These are phyloP conservation scores for Drosophila rellima DNA, from an alignment of 2,888 invertebrate species.

Conservation along the genomic window DNA sequence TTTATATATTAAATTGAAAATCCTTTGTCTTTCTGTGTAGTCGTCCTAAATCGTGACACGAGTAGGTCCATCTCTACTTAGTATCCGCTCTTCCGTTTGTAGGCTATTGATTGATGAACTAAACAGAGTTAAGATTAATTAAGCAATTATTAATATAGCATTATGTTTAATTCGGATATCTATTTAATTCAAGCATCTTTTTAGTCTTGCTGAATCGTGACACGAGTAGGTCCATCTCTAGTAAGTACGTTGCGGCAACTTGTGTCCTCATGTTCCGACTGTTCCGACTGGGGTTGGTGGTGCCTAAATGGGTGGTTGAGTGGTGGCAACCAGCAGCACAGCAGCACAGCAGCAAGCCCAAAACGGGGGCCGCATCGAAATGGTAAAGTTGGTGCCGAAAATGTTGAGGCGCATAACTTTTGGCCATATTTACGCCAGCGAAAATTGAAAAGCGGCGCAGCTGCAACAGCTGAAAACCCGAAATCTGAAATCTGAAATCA, in stretches of 20 bases:
- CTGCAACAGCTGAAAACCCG: conserved; percentile 34
- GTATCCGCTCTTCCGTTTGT: background rate
- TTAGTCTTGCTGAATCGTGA: background rate
- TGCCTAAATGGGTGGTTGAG: conserved; percentile 6
- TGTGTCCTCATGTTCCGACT: conserved; percentile 35
- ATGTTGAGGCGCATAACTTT: conserved; percentile 61
- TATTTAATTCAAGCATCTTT: no score
- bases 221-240: background rate
- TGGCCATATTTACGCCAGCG: conserved; percentile 56
- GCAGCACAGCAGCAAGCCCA: conserved; percentile 8
- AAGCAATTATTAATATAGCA: no score
- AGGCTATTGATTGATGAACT: no score
- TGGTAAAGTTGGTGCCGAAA: conserved; percentile 44
- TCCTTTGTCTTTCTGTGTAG: no score
- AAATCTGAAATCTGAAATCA: conserved; percentile 21
- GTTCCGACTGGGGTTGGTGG: conserved; percentile 10
- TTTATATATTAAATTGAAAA: no score
- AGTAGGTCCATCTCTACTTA: background rate
- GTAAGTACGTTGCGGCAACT: conserved; percentile 20
- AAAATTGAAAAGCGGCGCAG: conserved; percentile 52
- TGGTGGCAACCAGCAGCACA: conserved; percentile 1
- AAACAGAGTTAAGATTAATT: no score
- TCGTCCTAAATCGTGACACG: background rate
- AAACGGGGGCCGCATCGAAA: conserved; percentile 9
- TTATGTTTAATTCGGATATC: no score